These are phyloP conservation scores for Campaea margaritaria DNA, from an alignment of 2,888 invertebrate species.

Conservation along the genomic window DNA sequence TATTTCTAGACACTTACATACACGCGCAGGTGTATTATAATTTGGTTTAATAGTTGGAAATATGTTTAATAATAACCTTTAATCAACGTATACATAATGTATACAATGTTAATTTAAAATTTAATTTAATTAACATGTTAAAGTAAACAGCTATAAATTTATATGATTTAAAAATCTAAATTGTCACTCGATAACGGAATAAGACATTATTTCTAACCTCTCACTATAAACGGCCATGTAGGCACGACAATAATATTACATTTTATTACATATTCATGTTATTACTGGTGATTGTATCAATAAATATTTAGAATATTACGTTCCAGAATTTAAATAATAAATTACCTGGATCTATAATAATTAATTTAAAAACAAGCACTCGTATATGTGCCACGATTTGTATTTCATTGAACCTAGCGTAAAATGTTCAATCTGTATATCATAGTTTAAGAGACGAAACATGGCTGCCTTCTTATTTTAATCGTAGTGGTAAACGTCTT, in stretches of 20 bases:
- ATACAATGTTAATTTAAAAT: neutral
- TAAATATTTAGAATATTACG: constrained; percentile 11
- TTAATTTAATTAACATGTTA: constrained; percentile 10
- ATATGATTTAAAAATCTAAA: constrained; percentile 7
- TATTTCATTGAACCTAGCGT: too few species aligned
- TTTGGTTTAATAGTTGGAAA: too few species aligned
- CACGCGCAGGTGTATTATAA: too few species aligned
- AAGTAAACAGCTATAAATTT: constrained; percentile 9
- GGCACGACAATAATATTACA: constrained; percentile 4
- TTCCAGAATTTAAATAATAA: constrained; percentile 20
- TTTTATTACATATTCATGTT: constrained; percentile 13
- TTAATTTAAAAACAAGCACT: constrained; percentile 16
- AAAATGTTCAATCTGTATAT: too few species aligned
- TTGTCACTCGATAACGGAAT: constrained; percentile 17
- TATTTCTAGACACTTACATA: too few species aligned
- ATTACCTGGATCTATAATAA: constrained; percentile 4
- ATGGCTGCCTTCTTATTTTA: too few species aligned
- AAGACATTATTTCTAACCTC: constrained; percentile 7
- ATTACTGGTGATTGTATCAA: constrained; percentile 22
- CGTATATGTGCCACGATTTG: neutral
- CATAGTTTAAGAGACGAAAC: too few species aligned
- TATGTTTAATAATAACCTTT: too few species aligned
- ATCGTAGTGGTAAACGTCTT: too few species aligned
- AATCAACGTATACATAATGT: too few species aligned
- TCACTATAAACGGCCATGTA: constrained; percentile 14